Evolutionary conservation across 2,113 vertebrate genomes (phyloP).

Genomic region (Psammodynastes pulverulentus): DNA sequence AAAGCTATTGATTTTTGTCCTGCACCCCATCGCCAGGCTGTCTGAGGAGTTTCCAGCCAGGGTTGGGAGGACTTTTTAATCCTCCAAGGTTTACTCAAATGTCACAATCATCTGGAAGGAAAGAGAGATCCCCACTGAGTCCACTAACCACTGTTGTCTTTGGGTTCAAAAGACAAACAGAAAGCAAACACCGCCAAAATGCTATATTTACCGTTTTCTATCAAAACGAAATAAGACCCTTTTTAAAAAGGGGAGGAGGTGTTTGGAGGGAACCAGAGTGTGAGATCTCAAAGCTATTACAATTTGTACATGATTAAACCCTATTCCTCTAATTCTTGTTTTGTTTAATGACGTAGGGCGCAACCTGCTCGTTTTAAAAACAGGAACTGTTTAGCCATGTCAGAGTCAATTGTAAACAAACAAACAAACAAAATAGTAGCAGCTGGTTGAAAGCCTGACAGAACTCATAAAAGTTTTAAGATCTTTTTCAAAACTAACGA

Average conservation of each 20-base stretch:
- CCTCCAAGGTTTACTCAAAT: conserved; percentile 76
- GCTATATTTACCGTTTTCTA: conserved; percentile 46
- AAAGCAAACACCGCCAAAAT: conserved; percentile 59
- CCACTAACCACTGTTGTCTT: conserved; percentile 70
- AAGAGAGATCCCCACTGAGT: conserved; percentile 68
- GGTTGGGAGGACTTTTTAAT: conserved; percentile 73
- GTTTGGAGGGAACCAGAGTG: neutral
- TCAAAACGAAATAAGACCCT: conserved; percentile 29
- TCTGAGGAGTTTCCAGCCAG: conserved; percentile 72
- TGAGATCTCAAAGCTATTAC: conserved; percentile 15
- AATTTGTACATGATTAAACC: neutral
- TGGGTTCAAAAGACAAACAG: conserved; percentile 58
- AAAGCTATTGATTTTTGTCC: conserved; percentile 37
- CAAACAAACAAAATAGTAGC: neutral
- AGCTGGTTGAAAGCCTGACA: neutral
- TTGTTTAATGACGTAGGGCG: neutral
- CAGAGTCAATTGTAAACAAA: neutral
- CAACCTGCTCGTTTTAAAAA: neutral
- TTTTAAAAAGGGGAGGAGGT: neutral
- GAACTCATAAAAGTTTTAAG: neutral
- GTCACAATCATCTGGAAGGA: conserved; percentile 76
- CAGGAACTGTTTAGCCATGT: neutral
- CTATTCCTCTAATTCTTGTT: neutral
- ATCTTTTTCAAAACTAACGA: neutral
- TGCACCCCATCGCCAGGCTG: conserved; percentile 64